Base-by-base conservation (phyloP, 1,140 invertebrate species). In the Heliothis virescens region DNA sequence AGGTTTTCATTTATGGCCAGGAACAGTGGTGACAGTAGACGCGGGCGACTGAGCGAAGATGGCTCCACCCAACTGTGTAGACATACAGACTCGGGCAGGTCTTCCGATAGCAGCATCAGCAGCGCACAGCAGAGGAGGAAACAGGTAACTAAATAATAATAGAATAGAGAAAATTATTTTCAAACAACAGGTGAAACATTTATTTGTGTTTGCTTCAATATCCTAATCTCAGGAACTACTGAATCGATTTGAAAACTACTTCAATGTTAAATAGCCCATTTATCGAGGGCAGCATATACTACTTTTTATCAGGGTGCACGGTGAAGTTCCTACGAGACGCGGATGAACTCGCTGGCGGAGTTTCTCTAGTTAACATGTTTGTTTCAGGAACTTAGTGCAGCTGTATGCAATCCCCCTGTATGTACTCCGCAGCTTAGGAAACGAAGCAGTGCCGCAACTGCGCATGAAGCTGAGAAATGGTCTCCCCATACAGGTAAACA, bases 71-170 rank as follows among this genome's bases (percentile, higher is more conserved):
- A 85, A 15, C 79, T 92, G 26, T 95, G 93, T 84, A 90, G 94
- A 3, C 94, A 95, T 75, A 95, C 94, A 0, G 94, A 95, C 80
- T 95, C 94, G 0, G 94, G 94, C 0, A 87, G 94, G 5, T 95
- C 94, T 2, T 95, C 94, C 2, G 94, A 95, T 50, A 95, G 93
- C 78, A 95, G 94, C 82, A 94, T 95, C 72, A 95, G 94, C 75
- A 95, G 94, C 77, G 94, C 93, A 4, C 93, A 94, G 47, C 94
- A 95, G 73, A 82, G 93, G 55, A 84, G 94, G 77, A 93, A 95
- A 84, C 94, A 95, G 89, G 94, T 94, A 80, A 74, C 9, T 81
- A 75, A 50, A 74, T n/a, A 53, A 7, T 0, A 10, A 57, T 18
- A n/a, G 5, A 7, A 57, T 26, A 59, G 4, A 26, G 11, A 26